Evolutionary conservation across 2,888 invertebrate genomes (phyloP).

Genomic region (Listrodromus nycthemerus): DNA sequence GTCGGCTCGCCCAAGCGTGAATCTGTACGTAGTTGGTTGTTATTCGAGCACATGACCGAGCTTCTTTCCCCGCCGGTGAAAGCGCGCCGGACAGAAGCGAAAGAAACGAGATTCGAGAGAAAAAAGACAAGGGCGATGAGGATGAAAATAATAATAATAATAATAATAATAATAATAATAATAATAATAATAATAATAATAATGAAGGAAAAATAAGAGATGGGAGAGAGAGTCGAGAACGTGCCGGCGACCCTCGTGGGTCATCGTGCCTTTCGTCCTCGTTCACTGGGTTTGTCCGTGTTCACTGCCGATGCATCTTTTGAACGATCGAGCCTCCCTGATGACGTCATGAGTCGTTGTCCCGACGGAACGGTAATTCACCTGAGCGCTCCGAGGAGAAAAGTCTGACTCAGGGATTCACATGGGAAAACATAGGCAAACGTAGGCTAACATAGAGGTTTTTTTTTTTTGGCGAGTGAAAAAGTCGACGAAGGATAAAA

Average conservation of each 20-base stretch:
- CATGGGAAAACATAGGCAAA: neutral
- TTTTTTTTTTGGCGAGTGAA: neutral
- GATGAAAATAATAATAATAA: neutral
- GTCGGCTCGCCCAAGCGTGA: constrained; percentile 33
- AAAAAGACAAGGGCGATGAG: constrained; percentile 30
- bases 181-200: constrained; percentile 1
- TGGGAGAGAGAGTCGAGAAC: neutral
- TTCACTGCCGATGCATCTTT: constrained; percentile 24
- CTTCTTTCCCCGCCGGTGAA: constrained; percentile 21
- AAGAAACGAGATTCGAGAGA: constrained; percentile 17
- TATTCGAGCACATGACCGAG: constrained; percentile 1
- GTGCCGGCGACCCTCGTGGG: constrained; percentile 41
- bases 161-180: neutral
- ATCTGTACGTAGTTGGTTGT: constrained; percentile 15
- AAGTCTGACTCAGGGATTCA: neutral
- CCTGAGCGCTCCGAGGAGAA: constrained; percentile 21
- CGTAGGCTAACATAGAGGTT: too few species aligned
- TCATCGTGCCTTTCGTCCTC: constrained; percentile 16
- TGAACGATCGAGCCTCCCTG: constrained; percentile 12
- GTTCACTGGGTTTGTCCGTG: constrained; percentile 25
- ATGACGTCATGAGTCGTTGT: constrained; percentile 50
- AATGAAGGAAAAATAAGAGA: neutral
- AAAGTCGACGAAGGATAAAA: neutral
- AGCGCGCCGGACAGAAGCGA: neutral
- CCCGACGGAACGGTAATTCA: constrained; percentile 56